Evolutionary conservation across 2,888 invertebrate genomes (phyloP).

Genomic region (Dryocosmus kuriphilus): DNA sequence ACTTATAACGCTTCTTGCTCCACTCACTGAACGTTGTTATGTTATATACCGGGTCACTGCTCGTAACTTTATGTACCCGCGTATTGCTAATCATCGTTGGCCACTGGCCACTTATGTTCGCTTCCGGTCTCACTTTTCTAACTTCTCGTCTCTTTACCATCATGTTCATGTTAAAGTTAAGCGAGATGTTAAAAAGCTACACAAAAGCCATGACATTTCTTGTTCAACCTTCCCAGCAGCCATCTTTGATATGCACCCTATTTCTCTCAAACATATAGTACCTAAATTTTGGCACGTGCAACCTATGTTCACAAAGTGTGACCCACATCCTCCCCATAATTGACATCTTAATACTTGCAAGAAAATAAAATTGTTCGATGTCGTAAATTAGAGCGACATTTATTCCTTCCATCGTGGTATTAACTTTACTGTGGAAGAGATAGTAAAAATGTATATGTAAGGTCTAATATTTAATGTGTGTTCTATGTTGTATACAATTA

Average conservation of each 20-base stretch:
- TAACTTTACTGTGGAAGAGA: neutral
- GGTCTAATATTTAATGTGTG: too few relatives aligned
- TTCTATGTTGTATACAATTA: neutral
- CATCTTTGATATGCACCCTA: constrained; percentile 20
- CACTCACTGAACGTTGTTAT: constrained; percentile 27
- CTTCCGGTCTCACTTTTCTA: constrained; percentile 11
- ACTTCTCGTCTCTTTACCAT: constrained; percentile 20
- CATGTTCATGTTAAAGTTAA: neutral
- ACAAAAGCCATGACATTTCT: constrained; percentile 19
- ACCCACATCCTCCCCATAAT: constrained; percentile 5
- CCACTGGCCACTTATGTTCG: constrained; percentile 20
- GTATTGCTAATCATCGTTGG: constrained; percentile 11
- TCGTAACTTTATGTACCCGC: constrained; percentile 33
- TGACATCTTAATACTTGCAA: constrained; percentile 7
- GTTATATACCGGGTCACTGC: constrained; percentile 37
- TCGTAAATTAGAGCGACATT: constrained; percentile 5
- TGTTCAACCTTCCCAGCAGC: neutral
- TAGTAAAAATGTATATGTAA: neutral
- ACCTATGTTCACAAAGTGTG: constrained; percentile 31
- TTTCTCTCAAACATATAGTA: neutral
- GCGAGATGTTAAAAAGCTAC: neutral
- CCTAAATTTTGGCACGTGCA: constrained; percentile 29
- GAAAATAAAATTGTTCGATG: neutral
- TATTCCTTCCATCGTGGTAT: neutral
- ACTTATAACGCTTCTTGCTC: constrained; percentile 33